These are phyloP conservation scores for Amphiprion clarkii DNA, from an alignment of 2,797 vertebrate species.

Conservation along the genomic window DNA sequence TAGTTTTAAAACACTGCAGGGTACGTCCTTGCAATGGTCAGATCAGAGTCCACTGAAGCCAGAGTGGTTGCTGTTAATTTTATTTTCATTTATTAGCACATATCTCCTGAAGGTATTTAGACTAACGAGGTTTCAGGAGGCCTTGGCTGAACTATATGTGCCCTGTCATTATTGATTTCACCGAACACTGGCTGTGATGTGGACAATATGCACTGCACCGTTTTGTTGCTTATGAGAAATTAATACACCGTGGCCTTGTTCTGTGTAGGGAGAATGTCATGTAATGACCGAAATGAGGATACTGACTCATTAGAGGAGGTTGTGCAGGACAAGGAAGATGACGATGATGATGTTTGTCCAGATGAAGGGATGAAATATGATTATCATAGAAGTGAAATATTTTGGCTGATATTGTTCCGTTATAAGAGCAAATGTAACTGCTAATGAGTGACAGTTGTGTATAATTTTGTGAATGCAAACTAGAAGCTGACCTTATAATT, in stretches of 20 bases:
- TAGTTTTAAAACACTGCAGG: constrained; percentile 80
- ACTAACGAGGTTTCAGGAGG: constrained; percentile 82
- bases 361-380: constrained; percentile 21
- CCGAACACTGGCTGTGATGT: constrained; percentile 70
- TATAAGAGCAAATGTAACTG: background rate
- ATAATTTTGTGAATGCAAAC: background rate
- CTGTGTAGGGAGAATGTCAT: constrained; percentile 43
- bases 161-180: constrained; percentile 85
- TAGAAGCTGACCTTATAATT: background rate
- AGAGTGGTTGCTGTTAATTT: constrained; percentile 79
- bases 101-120: constrained; percentile 85
- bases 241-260: constrained; percentile 63
- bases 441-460: background rate
- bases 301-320: constrained; percentile 32
- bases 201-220: constrained; percentile 68
- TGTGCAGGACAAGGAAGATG: background rate
- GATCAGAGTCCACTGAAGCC: constrained; percentile 68
- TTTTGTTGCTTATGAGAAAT: constrained; percentile 76
- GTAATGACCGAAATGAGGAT: constrained; percentile 55
- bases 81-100: constrained; percentile 86
- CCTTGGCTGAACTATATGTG: constrained; percentile 79
- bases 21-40: constrained; percentile 74
- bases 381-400: constrained; percentile 25
- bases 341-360: constrained; percentile 34
- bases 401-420: background rate